These are phyloP conservation scores for Naja naja DNA, from an alignment of 2,113 vertebrate species.

Conservation along the genomic window DNA sequence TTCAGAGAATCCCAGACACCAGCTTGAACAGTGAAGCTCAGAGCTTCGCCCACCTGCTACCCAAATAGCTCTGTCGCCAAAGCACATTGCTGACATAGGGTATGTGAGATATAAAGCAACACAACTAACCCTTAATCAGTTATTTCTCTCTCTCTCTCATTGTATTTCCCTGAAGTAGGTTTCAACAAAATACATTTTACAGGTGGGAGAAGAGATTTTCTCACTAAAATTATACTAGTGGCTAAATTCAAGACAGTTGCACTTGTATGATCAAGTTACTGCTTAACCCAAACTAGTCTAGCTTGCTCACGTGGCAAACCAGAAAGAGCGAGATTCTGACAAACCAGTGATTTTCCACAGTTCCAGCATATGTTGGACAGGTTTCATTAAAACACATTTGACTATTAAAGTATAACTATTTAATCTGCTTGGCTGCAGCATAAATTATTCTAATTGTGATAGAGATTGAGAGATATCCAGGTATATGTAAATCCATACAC, in stretches of 20 bases:
- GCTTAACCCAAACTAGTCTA: slow-evolving; percentile 50
- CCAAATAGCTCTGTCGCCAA: slow-evolving; percentile 41
- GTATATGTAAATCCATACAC: neutral
- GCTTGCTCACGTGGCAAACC: slow-evolving; percentile 45
- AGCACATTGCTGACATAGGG: slow-evolving; percentile 48
- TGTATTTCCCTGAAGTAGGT: neutral
- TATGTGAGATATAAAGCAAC: slow-evolving; percentile 31
- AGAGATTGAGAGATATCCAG: neutral
- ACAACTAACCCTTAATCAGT: neutral
- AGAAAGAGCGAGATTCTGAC: slow-evolving; percentile 41
- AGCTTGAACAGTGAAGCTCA: slow-evolving; percentile 39
- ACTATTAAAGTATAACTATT: neutral
- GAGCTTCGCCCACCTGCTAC: slow-evolving; percentile 55
- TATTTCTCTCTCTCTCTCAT: neutral
- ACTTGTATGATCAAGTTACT: slow-evolving; percentile 36
- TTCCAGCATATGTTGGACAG: slow-evolving; percentile 11
- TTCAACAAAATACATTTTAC: neutral
- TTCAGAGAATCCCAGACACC: slow-evolving; percentile 43
- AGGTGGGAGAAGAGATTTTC: neutral
- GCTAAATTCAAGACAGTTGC: slow-evolving; percentile 35
- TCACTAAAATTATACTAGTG: slow-evolving; percentile 13
- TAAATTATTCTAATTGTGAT: neutral
- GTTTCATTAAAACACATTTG: slow-evolving; percentile 32
- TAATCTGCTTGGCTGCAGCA: slow-evolving; percentile 2
- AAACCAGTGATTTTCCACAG: slow-evolving; percentile 58